Percentiles rank a stretch among this genome's conserved stretches.
These are phyloP conservation scores for Lasiurus cinereus DNA, from an alignment of 2,113 vertebrate species.

Conservation along the genomic window DNA sequence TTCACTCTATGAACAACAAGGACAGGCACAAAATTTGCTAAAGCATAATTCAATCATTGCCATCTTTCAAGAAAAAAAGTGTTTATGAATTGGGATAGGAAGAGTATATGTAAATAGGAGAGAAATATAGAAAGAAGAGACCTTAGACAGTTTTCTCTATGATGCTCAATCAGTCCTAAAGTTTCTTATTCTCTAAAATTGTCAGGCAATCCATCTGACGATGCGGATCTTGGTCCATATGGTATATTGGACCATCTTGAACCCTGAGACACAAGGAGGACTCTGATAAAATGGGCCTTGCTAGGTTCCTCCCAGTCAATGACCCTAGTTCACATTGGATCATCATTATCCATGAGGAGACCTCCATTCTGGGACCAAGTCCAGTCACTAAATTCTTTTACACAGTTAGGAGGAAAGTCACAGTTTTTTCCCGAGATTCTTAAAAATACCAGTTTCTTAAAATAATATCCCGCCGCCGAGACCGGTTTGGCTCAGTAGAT, in stretches of 20 bases:
- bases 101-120: background rate
- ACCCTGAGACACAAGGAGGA: background rate
- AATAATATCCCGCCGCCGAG: too few relatives aligned
- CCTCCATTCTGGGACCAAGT: background rate
- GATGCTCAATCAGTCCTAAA: too few relatives aligned
- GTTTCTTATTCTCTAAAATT: conserved; percentile 11
- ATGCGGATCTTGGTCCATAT: too few relatives aligned
- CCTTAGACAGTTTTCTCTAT: background rate
- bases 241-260: background rate
- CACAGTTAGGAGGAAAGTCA: background rate
- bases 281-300: background rate
- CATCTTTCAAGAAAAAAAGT: conserved; percentile 25
- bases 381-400: background rate
- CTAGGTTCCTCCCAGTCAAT: too few relatives aligned
- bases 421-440: background rate
- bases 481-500: too few relatives aligned
- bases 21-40: background rate
- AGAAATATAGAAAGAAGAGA: background rate
- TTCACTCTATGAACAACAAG: conserved; percentile 19
- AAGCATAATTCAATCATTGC: conserved; percentile 54
- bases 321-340: background rate
- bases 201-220: background rate
- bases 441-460: background rate
- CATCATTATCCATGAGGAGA: background rate
- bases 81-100: background rate